phyloP scores from a whole-genome alignment of 2,797 vertebrate genomes.

The Tokudaia tokunoshimensis region DNA sequence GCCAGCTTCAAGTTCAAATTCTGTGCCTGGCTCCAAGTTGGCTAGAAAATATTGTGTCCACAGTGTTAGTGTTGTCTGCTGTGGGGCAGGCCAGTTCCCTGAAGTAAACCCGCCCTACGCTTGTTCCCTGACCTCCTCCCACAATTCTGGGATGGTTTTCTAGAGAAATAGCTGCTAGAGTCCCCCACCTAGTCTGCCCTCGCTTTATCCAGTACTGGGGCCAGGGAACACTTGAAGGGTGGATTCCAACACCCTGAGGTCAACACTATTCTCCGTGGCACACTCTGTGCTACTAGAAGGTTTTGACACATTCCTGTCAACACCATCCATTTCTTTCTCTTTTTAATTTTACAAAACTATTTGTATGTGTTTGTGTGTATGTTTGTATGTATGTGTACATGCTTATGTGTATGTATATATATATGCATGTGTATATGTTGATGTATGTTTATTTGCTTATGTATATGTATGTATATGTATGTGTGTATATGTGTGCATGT shows the following conservation, averaged over 20 bases:
- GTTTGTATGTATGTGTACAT: background rate
- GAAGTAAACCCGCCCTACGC: background rate
- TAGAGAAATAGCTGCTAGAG: constrained; percentile 47
- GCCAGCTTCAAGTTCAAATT: constrained; percentile 3
- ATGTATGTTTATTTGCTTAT: background rate
- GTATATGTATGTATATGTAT: background rate
- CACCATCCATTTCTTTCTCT: background rate
- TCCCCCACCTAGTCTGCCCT: constrained; percentile 54
- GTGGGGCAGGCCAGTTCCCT: constrained; percentile 16
- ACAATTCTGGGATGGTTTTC: constrained; percentile 67
- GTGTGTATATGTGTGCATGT: background rate
- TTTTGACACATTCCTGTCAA: background rate
- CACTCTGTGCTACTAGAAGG: constrained; percentile 11
- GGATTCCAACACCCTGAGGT: constrained; percentile 35
- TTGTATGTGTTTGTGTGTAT: background rate
- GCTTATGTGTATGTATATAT: background rate
- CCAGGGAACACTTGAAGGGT: constrained; percentile 23
- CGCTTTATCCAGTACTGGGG: background rate
- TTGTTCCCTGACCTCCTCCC: constrained; percentile 66
- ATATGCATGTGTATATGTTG: background rate
- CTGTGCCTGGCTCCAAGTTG: constrained; percentile 13
- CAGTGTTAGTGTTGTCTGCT: background rate
- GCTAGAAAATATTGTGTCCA: background rate
- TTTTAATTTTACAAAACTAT: background rate
- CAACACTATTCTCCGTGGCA: background rate